phyloP scores from a whole-genome alignment of 2,888 invertebrate species.

The Drosophila greeni region DNA sequence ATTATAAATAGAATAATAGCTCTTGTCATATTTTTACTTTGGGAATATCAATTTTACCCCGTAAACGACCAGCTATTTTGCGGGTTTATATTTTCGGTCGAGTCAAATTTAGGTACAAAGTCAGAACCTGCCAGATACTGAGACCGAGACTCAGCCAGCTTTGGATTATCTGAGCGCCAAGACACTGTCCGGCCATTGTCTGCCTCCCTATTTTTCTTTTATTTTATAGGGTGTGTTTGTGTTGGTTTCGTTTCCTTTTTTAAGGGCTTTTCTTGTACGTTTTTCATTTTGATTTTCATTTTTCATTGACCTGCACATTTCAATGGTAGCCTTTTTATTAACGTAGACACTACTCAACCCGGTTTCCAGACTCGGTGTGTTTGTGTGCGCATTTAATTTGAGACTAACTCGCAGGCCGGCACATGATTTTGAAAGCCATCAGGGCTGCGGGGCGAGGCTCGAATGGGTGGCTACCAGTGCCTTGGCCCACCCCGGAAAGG shows the following conservation, averaged over 20 bases:
- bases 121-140: slow-evolving; percentile 5
- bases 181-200: slow-evolving; percentile 22
- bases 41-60: no score
- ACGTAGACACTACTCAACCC: slow-evolving; percentile 20
- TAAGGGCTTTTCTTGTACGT: neutral
- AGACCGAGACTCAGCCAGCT: neutral
- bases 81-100: no score
- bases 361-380: no score
- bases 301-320: slow-evolving; percentile 39
- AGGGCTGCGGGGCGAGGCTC: slow-evolving; percentile 24
- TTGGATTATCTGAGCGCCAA: slow-evolving; percentile 7
- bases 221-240: slow-evolving; percentile 6
- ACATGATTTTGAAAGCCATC: slow-evolving; percentile 47
- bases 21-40: no score
- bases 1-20: no score
- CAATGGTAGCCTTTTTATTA: slow-evolving; percentile 57
- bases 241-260: slow-evolving; percentile 4
- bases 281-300: slow-evolving; percentile 45
- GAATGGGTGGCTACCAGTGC: neutral
- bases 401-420: slow-evolving; percentile 27
- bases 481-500: neutral
- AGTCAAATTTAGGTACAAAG: no score
- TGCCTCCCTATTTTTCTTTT: no score
- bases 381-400: slow-evolving; percentile 35
- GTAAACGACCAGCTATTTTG: no score